phyloP scores from a whole-genome alignment of 2,888 invertebrate species.

The Flabesymbios commensalis region DNA sequence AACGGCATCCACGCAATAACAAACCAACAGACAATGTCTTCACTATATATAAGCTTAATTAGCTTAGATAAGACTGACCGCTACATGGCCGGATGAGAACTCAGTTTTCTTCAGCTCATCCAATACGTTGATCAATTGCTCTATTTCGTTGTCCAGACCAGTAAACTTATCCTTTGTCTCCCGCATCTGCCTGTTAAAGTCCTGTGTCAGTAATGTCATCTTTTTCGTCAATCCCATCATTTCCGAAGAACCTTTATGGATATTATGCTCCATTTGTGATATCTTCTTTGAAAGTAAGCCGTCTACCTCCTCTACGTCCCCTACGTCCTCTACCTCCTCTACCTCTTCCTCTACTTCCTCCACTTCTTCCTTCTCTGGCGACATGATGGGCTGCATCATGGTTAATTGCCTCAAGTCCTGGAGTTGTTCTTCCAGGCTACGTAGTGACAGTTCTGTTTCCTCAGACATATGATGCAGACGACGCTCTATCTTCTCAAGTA shows the following conservation, averaged over 20 bases:
- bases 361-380: too few relatives aligned
- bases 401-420: too few relatives aligned
- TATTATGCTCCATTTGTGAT: background rate
- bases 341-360: background rate
- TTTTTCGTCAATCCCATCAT: slow-evolving; percentile 9
- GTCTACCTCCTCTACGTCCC: background rate
- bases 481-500: too few relatives aligned
- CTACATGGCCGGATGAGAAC: too few relatives aligned
- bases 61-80: too few relatives aligned
- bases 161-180: slow-evolving; percentile 6
- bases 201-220: slow-evolving; percentile 14
- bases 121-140: background rate
- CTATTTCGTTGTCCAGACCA: background rate
- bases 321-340: background rate
- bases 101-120: background rate
- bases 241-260: background rate
- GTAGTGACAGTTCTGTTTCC: too few relatives aligned
- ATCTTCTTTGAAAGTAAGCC: background rate
- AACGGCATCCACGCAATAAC: too few relatives aligned
- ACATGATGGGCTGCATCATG: too few relatives aligned
- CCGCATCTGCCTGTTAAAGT: slow-evolving; percentile 19
- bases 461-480: too few relatives aligned
- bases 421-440: too few relatives aligned
- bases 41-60: too few relatives aligned
- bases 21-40: too few relatives aligned